A percentile compares a stretch with the other conserved stretches of the same genome.
Evolutionary conservation across 2,797 vertebrate genomes (phyloP).

Genomic region (Acrocephalus scirpaceus): DNA sequence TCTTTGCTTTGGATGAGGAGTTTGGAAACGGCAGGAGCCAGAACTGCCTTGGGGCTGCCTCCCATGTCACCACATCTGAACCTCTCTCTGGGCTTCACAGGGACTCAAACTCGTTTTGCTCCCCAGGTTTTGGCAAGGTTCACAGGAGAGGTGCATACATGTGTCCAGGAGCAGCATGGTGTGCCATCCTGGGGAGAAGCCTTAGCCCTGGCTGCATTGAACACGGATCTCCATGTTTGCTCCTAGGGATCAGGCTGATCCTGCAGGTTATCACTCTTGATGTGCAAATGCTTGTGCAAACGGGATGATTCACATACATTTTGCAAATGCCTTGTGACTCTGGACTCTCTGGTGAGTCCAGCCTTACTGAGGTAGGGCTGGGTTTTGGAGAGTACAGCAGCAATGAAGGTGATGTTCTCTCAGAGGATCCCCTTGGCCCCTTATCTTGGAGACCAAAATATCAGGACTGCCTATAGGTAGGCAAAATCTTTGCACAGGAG

Average conservation of each 20-base stretch:
- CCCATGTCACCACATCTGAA: fast-evolving
- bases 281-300: constrained; percentile 38
- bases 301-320: not conserved
- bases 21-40: not conserved
- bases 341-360: not conserved
- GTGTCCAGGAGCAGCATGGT: not conserved
- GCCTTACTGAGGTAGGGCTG: not conserved
- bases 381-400: not conserved
- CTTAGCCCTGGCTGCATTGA: not conserved
- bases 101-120: not conserved
- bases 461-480: not conserved
- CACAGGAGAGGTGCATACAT: fast-evolving
- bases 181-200: not conserved
- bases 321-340: not conserved
- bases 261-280: not conserved
- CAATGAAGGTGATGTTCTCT: not conserved
- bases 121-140: not conserved
- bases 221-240: not conserved
- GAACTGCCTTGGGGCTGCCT: not conserved
- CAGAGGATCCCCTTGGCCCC: not conserved
- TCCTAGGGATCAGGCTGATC: not conserved
- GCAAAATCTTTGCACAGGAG: not conserved
- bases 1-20: not conserved
- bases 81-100: not conserved
- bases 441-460: not conserved